Percentiles rank a stretch among this genome's conserved stretches.
Conservation (phyloP, 2,113 vertebrate species). For the Austrofundulus limnaeus region DNA sequence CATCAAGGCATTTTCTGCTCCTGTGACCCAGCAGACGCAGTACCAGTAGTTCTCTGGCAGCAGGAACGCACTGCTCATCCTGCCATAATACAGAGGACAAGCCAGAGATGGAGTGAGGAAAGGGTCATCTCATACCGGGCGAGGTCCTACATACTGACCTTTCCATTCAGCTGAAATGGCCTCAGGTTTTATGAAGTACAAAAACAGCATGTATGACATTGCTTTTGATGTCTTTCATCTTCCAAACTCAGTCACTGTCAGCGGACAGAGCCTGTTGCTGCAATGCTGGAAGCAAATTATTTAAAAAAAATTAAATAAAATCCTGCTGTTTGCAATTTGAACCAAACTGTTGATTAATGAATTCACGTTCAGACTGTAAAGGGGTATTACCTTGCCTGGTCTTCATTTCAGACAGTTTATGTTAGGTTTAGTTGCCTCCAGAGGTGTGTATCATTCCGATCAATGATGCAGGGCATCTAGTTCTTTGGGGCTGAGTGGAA, state of each 20-base stretch:
- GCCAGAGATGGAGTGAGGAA: constrained; percentile 29
- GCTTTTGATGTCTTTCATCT: constrained; percentile 32
- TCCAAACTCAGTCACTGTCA: constrained; percentile 16
- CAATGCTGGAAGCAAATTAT: constrained; percentile 10
- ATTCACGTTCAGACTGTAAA: constrained; percentile 17
- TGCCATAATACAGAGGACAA: constrained; percentile 38
- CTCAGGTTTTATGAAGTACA: constrained; percentile 41
- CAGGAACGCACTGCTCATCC: constrained; percentile 22
- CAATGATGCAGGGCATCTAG: constrained; percentile 15
- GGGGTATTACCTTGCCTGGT: constrained; percentile 5
- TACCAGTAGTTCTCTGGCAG: constrained; percentile 17
- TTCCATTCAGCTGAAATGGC: constrained; percentile 32
- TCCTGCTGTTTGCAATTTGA: constrained; percentile 15
- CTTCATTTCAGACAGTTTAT: constrained; percentile 17
- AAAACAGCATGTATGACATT: constrained; percentile 26
- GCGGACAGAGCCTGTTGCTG: constrained; percentile 7
- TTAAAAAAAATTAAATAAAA: neutral
- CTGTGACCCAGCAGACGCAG: constrained; percentile 33
- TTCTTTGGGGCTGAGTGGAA: constrained; percentile 28
- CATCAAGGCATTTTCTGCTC: constrained; percentile 22
- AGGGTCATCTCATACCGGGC: constrained; percentile 38
- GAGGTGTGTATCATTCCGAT: constrained; percentile 12
- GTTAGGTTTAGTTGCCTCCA: constrained; percentile 38
- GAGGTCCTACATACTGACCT: constrained; percentile 43
- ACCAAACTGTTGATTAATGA: constrained; percentile 22